A percentile compares a stretch with the other conserved stretches of the same genome.
phyloP scores from a whole-genome alignment of 2,888 invertebrate species.

The Apocheima hispidaria region DNA sequence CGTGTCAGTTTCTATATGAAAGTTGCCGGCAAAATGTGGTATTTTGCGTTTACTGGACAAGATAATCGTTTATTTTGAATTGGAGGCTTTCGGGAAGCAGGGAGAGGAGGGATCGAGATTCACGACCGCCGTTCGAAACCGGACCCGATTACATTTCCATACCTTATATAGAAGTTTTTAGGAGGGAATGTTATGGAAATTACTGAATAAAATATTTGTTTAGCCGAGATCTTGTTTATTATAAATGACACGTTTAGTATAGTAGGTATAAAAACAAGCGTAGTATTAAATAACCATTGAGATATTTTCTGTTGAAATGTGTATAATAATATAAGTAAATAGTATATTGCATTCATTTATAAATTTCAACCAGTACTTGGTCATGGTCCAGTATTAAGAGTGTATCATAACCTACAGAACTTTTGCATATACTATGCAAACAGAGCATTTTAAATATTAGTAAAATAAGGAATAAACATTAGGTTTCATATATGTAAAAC shows the following conservation, averaged over 20 bases:
- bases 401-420: constrained; percentile 5
- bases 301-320: constrained; percentile 1
- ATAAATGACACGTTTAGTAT: constrained; percentile 17
- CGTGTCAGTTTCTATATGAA: constrained; percentile 23
- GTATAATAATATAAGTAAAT: not conserved
- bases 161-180: constrained; percentile 55
- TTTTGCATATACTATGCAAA: not conserved
- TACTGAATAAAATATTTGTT: constrained; percentile 15
- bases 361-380: constrained; percentile 1
- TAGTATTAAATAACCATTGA: constrained; percentile 9
- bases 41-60: constrained; percentile 50
- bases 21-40: constrained; percentile 25
- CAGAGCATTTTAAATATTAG: not conserved
- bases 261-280: constrained; percentile 5
- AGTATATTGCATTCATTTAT: not conserved
- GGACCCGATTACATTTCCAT: constrained; percentile 56
- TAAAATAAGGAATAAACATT: constrained; percentile 13
- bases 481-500: constrained; percentile 46
- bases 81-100: constrained; percentile 61
- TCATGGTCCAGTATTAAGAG: constrained; percentile 1
- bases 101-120: constrained; percentile 68
- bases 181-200: constrained; percentile 45
- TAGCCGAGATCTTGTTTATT: constrained; percentile 6
- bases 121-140: constrained; percentile 63
- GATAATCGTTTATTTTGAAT: constrained; percentile 71